phyloP scores from a whole-genome alignment of 1,140 invertebrate genomes.

The Penaeus chinensis region DNA sequence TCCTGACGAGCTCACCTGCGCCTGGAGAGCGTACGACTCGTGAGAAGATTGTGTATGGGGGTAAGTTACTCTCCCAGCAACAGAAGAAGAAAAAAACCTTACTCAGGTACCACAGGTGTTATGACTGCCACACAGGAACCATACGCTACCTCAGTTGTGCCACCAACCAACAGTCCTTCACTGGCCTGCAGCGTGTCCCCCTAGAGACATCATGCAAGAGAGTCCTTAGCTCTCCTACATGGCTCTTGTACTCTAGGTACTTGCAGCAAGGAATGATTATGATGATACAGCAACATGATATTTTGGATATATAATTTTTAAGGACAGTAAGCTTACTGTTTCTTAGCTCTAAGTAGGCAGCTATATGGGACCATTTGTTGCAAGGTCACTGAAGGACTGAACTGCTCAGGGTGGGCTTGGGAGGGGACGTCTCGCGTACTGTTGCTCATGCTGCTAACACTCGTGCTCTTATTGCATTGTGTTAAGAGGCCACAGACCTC shows the following conservation, averaged over 20 bases:
- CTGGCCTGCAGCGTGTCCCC: background rate
- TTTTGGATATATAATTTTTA: no score
- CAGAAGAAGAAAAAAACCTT: no score
- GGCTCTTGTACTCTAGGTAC: no score
- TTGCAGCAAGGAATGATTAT: no score
- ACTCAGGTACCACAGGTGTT: slow-evolving; percentile 36
- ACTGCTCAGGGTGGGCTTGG: slow-evolving; percentile 54
- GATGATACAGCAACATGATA: no score
- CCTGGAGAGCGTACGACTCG: no score
- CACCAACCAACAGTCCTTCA: slow-evolving; percentile 57
- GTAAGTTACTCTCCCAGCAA: no score
- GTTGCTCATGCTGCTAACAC: slow-evolving; percentile 35
- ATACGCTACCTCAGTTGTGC: slow-evolving; percentile 61
- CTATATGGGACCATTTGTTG: slow-evolving; percentile 21
- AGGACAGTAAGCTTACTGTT: slow-evolving; percentile 2
- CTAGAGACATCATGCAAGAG: no score
- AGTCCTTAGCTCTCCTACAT: no score
- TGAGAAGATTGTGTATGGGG: no score
- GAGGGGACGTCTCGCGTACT: slow-evolving; percentile 9
- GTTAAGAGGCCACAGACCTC: no score
- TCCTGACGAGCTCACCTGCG: no score
- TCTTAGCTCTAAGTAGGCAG: slow-evolving; percentile 24
- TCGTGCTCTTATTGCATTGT: slow-evolving; percentile 43
- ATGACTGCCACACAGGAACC: slow-evolving; percentile 58
- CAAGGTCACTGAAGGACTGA: slow-evolving; percentile 43